Evolutionary conservation across 2,797 vertebrate species (phyloP).

Genomic region (Schizothorax lantsangensis): DNA sequence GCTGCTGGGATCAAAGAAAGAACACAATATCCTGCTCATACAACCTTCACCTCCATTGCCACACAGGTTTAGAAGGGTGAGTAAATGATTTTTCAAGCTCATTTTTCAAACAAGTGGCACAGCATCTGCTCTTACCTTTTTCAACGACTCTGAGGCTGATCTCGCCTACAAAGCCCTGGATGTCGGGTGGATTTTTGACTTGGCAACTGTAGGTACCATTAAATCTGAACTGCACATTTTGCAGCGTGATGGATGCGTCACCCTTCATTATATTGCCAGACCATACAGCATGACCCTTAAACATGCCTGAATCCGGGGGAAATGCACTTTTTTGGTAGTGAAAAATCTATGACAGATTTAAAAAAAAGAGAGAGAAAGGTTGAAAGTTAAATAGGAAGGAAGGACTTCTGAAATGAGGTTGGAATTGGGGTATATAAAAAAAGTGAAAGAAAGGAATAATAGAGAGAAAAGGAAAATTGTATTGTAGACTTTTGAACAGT

Average conservation of each 20-base stretch:
- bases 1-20: conserved; percentile 5
- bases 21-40: background rate
- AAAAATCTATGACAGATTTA: conserved; percentile 79
- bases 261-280: conserved; percentile 81
- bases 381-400: background rate
- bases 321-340: conserved; percentile 79
- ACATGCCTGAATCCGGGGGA: conserved; percentile 71
- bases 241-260: conserved; percentile 87
- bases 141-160: conserved; percentile 81
- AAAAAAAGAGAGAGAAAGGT: background rate
- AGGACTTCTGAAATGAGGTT: background rate
- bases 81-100: conserved; percentile 1
- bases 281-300: conserved; percentile 84
- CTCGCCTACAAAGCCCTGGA: conserved; percentile 82
- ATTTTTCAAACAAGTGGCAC: background rate
- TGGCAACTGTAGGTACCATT: conserved; percentile 92
- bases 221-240: conserved; percentile 81
- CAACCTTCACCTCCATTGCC: conserved; percentile 13
- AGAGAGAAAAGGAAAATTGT: background rate
- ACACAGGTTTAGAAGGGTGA: background rate
- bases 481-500: background rate
- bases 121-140: conserved; percentile 70
- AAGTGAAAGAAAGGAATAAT: background rate
- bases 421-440: background rate
- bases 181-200: conserved; percentile 88